A percentile compares a stretch with the other conserved stretches of the same genome.
Evolutionary conservation across 2,113 vertebrate genomes (phyloP).

Genomic region (Heloderma charlesbogerti): DNA sequence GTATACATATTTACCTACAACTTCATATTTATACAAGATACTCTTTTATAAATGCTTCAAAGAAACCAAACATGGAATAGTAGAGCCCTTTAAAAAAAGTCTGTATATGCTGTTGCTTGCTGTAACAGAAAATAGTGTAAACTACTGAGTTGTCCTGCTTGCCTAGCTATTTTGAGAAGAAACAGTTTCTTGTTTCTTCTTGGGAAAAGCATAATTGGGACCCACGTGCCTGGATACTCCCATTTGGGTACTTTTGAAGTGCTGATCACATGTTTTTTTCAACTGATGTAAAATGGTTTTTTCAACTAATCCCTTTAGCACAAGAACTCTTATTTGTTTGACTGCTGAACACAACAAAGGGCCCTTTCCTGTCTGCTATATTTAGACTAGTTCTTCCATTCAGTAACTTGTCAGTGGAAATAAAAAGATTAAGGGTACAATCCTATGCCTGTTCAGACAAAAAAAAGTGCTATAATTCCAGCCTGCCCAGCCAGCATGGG

Average conservation of each 20-base stretch:
- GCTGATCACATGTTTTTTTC: slow-evolving; percentile 46
- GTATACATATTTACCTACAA: neutral
- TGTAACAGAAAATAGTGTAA: neutral
- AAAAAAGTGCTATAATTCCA: no score
- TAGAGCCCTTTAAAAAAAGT: neutral
- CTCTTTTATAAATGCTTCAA: neutral
- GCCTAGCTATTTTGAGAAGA: neutral
- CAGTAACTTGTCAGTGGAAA: neutral
- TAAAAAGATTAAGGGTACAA: neutral
- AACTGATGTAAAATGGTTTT: rapidly evolving
- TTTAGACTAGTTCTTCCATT: neutral
- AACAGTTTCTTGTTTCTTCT: slow-evolving; percentile 50
- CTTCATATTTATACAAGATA: neutral
- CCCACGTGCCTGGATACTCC: neutral
- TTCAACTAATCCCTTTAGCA: neutral
- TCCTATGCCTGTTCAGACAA: no score
- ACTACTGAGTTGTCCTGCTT: neutral
- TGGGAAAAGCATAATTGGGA: neutral
- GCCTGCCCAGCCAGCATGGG: no score
- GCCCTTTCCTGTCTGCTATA: rapidly evolving
- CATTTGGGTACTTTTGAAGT: neutral
- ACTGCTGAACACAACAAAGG: neutral
- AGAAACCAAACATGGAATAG: neutral
- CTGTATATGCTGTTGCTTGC: neutral
- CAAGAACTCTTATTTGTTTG: neutral